phyloP scores from a whole-genome alignment of 1,140 invertebrate species.

The Bombus waltoni region DNA sequence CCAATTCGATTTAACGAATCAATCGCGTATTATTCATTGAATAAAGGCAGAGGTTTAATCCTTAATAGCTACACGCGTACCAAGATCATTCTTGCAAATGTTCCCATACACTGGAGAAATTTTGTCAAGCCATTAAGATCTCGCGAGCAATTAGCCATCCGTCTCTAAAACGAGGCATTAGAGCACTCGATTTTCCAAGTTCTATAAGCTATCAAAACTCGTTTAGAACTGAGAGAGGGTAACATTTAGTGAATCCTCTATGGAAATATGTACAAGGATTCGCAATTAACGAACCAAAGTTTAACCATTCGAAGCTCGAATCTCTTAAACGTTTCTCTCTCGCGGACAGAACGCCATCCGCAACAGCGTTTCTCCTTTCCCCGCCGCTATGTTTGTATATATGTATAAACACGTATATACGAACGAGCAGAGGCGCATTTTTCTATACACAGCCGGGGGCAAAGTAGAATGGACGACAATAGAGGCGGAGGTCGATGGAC shows the following conservation, averaged over 20 bases:
- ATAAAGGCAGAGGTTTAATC: neutral
- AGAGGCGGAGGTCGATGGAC: slow-evolving; percentile 12
- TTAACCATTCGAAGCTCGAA: neutral
- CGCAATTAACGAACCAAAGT: neutral
- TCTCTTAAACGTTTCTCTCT: slow-evolving; percentile 21
- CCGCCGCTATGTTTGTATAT: neutral
- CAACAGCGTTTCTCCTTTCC: slow-evolving; percentile 22
- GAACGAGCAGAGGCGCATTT: neutral
- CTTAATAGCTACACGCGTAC: neutral
- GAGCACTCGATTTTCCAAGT: neutral
- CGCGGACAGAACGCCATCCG: slow-evolving; percentile 32
- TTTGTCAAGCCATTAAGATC: neutral
- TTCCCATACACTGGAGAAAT: neutral
- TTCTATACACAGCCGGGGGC: slow-evolving; percentile 23
- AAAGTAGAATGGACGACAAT: slow-evolving; percentile 24
- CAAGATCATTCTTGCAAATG: neutral
- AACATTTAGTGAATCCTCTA: neutral
- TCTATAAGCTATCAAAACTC: neutral
- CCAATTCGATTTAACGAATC: neutral
- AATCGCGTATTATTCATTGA: neutral
- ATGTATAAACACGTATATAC: neutral
- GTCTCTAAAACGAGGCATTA: neutral
- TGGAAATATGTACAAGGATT: neutral
- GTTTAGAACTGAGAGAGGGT: neutral
- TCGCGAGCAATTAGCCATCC: neutral